Evolutionary conservation across 2,113 vertebrate genomes (phyloP).

Genomic region (Neoarius graeffei): DNA sequence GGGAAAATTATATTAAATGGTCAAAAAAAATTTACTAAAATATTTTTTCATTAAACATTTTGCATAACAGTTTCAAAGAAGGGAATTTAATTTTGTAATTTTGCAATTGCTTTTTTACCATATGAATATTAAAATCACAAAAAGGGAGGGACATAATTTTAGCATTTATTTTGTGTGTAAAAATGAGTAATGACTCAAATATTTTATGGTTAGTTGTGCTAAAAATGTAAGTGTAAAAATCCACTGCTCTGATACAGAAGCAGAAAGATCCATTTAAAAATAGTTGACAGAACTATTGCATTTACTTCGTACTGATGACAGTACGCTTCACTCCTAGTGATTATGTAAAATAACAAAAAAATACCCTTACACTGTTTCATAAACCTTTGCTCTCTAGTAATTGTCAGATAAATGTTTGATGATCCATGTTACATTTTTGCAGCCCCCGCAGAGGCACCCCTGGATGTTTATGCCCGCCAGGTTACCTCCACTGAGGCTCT

Average conservation of each 20-base stretch:
- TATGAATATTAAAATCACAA: background rate
- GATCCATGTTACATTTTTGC: constrained; percentile 2
- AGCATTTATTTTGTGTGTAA: background rate
- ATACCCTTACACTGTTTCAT: background rate
- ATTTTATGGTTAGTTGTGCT: background rate
- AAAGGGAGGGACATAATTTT: background rate
- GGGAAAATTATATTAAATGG: too few species aligned
- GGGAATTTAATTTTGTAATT: too few species aligned
- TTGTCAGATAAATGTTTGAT: background rate
- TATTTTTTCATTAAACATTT: too few species aligned
- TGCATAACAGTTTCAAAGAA: too few species aligned
- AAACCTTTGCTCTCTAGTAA: background rate
- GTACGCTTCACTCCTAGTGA: background rate
- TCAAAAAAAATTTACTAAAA: too few species aligned
- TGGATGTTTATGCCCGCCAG: constrained; percentile 81
- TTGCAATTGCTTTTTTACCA: too few species aligned
- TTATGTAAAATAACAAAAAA: background rate
- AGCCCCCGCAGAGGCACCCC: constrained; percentile 86
- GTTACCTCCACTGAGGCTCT: constrained; percentile 89
- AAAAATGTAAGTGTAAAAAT: background rate
- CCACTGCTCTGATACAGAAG: background rate
- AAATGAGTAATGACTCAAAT: background rate
- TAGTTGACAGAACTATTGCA: background rate
- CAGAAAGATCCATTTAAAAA: background rate
- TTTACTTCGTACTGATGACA: background rate